Base-by-base conservation (phyloP, 2,797 vertebrate genomes). In the Psittacula derbiana region DNA sequence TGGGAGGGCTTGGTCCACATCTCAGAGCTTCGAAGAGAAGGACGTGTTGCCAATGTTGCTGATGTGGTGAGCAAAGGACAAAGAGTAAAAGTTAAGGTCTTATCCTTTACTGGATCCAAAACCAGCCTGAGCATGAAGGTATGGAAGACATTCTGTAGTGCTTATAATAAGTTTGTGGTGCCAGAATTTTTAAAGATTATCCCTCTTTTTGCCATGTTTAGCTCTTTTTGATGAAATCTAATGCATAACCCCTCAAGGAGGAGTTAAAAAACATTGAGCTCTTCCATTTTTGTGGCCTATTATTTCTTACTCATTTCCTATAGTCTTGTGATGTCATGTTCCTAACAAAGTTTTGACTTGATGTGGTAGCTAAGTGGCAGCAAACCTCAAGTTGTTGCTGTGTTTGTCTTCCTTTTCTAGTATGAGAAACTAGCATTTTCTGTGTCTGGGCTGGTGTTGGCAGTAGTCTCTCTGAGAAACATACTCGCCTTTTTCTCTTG, bases 111-210 rank as follows among this genome's bases (percentile, higher is more conserved):
- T 11, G 99, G 99, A 86, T 99, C 99, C 33, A 99, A 99, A 98
- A 99, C 99, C 88, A 99, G 99, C 87, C 98, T 99, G 74, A 99
- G 99, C 95, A 99, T 99, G 99, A 99, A 99, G 99, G 99, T 99
- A 96, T 92, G 96, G 73, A 65, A 43, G 28, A 12, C 4, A 1
- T 72, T 58, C 17, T 30, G 5, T 24, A 8, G 23, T 10, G 10
- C 23, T 80, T 70, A 7, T 5, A 31, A 12, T 46, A 47, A 41
- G 17, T 13, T 55, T 36, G 52, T 38, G 31, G 7, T 61, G 27
- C 20, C 38, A 38, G 21, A 11, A 4, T 38, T 58, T 41, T 78
- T 60, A 1, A 74, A 74, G 41, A 31, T 74, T 3, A 13, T 4
- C 0, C 2, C 1, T 57, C 2, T 57, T 36, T 16, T 28, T 65